phyloP scores from a whole-genome alignment of 2,797 vertebrate species.

The Xenentodon cancila region DNA sequence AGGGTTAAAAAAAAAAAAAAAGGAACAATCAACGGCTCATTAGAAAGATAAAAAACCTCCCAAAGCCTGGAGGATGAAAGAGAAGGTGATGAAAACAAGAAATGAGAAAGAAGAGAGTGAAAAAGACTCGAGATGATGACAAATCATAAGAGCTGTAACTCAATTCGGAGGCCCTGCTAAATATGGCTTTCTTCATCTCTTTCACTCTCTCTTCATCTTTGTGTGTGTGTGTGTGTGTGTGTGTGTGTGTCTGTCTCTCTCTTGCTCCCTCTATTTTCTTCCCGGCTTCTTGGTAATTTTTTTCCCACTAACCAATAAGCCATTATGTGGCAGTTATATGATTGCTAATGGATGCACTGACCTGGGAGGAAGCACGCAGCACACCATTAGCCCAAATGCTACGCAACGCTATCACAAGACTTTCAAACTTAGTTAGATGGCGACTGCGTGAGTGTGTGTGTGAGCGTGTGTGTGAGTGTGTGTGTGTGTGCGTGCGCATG shows the following conservation, averaged over 20 bases:
- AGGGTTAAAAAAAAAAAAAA: slow-evolving; percentile 39
- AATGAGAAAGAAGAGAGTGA: slow-evolving; percentile 68
- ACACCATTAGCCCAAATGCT: slow-evolving; percentile 71
- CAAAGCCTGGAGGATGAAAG: slow-evolving; percentile 56
- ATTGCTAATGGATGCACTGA: slow-evolving; percentile 79
- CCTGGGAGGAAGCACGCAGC: slow-evolving; percentile 69
- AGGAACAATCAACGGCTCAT: slow-evolving; percentile 66
- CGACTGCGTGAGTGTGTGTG: background rate
- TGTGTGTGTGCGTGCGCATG: background rate
- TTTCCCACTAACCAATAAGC: slow-evolving; percentile 78
- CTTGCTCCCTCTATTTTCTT: slow-evolving; percentile 38
- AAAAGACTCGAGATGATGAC: slow-evolving; percentile 71
- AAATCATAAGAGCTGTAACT: slow-evolving; percentile 82
- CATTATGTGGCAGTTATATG: slow-evolving; percentile 81
- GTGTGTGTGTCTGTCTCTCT: slow-evolving; percentile 18
- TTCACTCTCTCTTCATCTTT: slow-evolving; percentile 40
- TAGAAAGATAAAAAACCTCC: slow-evolving; percentile 73
- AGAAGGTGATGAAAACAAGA: slow-evolving; percentile 56
- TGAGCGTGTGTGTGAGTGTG: slow-evolving; percentile 4
- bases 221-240: slow-evolving; percentile 10
- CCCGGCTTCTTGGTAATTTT: slow-evolving; percentile 67
- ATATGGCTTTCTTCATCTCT: slow-evolving; percentile 66
- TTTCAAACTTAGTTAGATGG: slow-evolving; percentile 65
- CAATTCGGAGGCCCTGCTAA: slow-evolving; percentile 71
- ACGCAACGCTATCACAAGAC: slow-evolving; percentile 73